Base-by-base conservation (phyloP, 1,140 invertebrate species). In the Coelopa frigida region DNA sequence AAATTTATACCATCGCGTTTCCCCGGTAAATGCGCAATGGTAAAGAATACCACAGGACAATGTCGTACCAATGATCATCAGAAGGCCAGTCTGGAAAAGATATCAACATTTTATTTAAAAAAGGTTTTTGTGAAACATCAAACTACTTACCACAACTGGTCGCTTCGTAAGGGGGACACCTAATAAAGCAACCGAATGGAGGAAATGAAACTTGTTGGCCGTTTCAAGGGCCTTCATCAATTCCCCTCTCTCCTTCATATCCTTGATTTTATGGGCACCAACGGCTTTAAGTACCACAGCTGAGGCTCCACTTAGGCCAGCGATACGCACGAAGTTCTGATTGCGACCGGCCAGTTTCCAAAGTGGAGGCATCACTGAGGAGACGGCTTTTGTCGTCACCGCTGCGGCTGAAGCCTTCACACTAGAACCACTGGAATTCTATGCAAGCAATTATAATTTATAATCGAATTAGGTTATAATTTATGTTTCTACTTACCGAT, bases 31-130 rank as follows among this genome's bases (percentile, higher is more conserved):
- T 4, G 86, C 84, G 69, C 84, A 82, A 59, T 85, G 87, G 66
- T 96, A 96, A 60, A 87, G 90, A 8, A 84, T 81, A 5, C 90
- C 92, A 73, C 81, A 85, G 68, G 94, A 96, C 26, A 94, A 57
- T 2, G 81, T 44, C 43, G 86, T 89, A 8, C 91, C 91, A 27
- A 78, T 65, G 6, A 83, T 61, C 43, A 94, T 74, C 27, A 94
- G 77, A 1, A 76, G 68, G 8, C 85, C 87, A 66, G 81, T 80
- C 89, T 94, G 72, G 47, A 60, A 55, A 57, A 20, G 36, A 43
- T 21, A 52, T 5, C 52, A 45, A 36, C 44, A 33, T 27, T 50
- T 49, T 38, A 26, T 23, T 22, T 24, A 22, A 12, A 17, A 33
- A 10, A 44, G 37, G 10, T n/a, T 1, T n/a, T 21, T 44, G 14